phyloP scores from a whole-genome alignment of 2,113 vertebrate species.

The Gambusia affinis region DNA sequence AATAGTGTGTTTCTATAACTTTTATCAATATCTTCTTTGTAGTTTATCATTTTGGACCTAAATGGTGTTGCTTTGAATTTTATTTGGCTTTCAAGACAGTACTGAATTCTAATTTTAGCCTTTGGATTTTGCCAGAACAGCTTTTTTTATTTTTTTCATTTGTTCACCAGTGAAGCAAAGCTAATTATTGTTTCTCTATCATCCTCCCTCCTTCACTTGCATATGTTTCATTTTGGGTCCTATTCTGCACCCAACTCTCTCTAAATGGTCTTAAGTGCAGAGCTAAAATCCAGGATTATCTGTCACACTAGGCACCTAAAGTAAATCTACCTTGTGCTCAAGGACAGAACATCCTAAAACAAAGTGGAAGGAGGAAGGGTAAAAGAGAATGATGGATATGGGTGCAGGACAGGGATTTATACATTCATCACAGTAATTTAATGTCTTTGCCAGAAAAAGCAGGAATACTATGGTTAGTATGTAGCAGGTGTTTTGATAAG shows the following conservation, averaged over 20 bases:
- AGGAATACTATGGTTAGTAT: not conserved
- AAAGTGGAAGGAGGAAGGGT: not conserved
- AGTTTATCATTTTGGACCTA: no score
- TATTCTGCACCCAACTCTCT: not conserved
- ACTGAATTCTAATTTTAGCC: no score
- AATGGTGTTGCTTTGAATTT: no score
- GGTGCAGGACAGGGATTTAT: slow-evolving; percentile 18
- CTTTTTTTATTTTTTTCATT: no score
- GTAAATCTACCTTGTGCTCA: slow-evolving; percentile 20
- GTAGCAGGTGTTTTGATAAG: slow-evolving; percentile 3
- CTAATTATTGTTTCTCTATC: not conserved
- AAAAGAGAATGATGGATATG: not conserved
- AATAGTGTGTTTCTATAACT: no score
- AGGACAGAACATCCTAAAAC: slow-evolving; percentile 18
- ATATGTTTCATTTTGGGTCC: not conserved
- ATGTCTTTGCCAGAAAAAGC: not conserved
- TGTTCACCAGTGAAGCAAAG: no score
- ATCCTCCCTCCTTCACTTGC: not conserved
- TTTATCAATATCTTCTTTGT: no score
- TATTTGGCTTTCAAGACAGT: no score
- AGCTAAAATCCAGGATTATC: slow-evolving; percentile 8
- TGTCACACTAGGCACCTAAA: slow-evolving; percentile 6
- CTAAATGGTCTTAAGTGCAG: not conserved
- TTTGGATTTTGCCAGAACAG: no score
- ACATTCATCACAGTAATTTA: slow-evolving; percentile 1